Evolutionary conservation across 2,113 vertebrate genomes (phyloP).

Genomic region (Amphiprion ocellaris): DNA sequence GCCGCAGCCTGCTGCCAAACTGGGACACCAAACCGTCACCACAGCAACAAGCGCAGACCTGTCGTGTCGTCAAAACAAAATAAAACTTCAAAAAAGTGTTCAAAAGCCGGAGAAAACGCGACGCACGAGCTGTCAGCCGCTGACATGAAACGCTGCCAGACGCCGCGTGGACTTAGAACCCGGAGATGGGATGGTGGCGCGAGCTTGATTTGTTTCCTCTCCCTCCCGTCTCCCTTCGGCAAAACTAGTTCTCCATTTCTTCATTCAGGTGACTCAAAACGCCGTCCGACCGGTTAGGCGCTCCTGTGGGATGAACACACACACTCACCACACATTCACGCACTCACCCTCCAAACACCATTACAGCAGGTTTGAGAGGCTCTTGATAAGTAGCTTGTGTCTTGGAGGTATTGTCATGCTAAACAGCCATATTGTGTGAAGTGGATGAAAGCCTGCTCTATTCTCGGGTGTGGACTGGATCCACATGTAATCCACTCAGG

Average conservation of each 20-base stretch:
- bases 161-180: conserved; percentile 61
- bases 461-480: conserved; percentile 37
- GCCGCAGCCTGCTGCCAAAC: conserved; percentile 52
- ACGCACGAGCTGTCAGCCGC: not conserved
- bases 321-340: not conserved
- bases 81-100: not conserved
- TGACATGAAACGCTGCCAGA: not conserved
- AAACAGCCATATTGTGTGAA: conserved; percentile 52
- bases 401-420: conserved; percentile 58
- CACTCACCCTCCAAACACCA: conserved; percentile 14
- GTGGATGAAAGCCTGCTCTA: conserved; percentile 48
- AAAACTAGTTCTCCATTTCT: conserved; percentile 53
- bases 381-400: conserved; percentile 47
- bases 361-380: conserved; percentile 33
- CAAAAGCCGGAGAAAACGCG: not conserved
- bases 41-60: not conserved
- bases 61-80: not conserved
- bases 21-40: conserved; percentile 42
- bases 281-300: conserved; percentile 70
- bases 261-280: conserved; percentile 59
- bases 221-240: not conserved
- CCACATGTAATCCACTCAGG: conserved; percentile 60
- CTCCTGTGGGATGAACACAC: conserved; percentile 28
- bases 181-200: not conserved
- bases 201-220: conserved; percentile 1